phyloP scores from a whole-genome alignment of 1,140 invertebrate genomes.

The Philotrypesis tridentata region DNA sequence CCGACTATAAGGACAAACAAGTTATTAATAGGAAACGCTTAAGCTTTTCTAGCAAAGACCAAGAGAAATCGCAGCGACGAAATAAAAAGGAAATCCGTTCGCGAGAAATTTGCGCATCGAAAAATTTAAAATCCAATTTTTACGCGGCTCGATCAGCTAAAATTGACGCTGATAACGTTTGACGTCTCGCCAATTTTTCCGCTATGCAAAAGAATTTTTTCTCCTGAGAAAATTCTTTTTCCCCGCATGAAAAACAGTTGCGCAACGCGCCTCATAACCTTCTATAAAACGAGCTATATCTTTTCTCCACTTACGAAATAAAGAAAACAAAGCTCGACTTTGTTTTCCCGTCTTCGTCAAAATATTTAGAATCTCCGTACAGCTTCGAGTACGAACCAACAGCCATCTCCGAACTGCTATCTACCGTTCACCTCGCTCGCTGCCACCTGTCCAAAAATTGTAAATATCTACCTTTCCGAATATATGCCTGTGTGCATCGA shows the following conservation, averaged over 20 bases:
- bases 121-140: background rate
- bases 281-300: background rate
- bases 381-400: too few relatives aligned
- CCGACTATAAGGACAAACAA: slow-evolving; percentile 35
- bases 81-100: background rate
- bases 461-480: too few relatives aligned
- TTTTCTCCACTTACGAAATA: background rate
- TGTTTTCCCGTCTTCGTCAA: background rate
- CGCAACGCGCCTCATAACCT: background rate
- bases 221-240: too few relatives aligned
- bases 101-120: too few relatives aligned
- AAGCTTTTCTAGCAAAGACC: background rate
- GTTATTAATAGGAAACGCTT: slow-evolving; percentile 18
- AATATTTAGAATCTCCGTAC: background rate
- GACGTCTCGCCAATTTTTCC: too few relatives aligned
- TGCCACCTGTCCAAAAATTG: too few relatives aligned
- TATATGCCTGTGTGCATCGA: background rate
- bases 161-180: background rate
- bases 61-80: background rate
- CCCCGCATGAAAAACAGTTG: background rate
- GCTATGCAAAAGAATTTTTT: too few relatives aligned
- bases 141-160: background rate
- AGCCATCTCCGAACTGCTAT: too few relatives aligned
- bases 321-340: background rate
- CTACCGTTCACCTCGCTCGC: too few relatives aligned